Percentiles rank a stretch among this genome's conserved stretches.
Evolutionary conservation across 2,113 vertebrate genomes (phyloP).

Genomic region (Hipposideros armiger): DNA sequence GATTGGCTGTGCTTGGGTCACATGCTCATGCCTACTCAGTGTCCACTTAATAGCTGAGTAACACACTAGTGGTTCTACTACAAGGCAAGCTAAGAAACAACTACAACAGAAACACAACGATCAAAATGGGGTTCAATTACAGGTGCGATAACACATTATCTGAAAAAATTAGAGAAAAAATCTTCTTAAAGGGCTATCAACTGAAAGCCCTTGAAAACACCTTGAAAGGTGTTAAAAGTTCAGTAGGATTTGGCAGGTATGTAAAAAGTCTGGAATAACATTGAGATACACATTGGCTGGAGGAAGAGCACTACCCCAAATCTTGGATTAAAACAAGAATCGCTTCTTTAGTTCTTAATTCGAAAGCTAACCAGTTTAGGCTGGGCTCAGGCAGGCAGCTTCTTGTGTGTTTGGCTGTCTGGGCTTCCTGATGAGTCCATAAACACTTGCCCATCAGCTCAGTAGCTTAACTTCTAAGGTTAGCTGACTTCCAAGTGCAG

Average conservation of each 20-base stretch:
- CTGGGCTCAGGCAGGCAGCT: neutral
- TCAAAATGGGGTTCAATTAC: neutral
- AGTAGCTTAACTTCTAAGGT: neutral
- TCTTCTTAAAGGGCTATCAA: neutral
- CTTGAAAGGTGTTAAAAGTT: neutral
- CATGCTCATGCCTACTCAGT: neutral
- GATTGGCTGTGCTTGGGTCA: too few relatives aligned
- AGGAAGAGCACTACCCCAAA: neutral
- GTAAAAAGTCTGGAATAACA: neutral
- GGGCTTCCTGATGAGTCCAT: neutral
- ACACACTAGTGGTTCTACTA: neutral
- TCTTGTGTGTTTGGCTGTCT: neutral
- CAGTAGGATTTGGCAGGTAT: neutral
- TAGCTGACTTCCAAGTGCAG: neutral
- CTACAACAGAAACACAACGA: neutral
- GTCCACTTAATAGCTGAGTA: neutral
- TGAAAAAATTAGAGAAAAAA: neutral
- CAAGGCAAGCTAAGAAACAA: neutral
- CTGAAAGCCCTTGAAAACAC: neutral
- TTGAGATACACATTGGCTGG: neutral
- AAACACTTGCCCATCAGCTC: neutral
- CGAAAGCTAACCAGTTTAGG: neutral
- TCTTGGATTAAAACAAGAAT: neutral
- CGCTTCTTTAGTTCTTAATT: constrained; percentile 11
- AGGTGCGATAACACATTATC: neutral